A percentile compares a stretch with the other conserved stretches of the same genome.
These are phyloP conservation scores for Meriones psammophilus DNA, from an alignment of 2,797 vertebrate genomes.

Conservation along the genomic window DNA sequence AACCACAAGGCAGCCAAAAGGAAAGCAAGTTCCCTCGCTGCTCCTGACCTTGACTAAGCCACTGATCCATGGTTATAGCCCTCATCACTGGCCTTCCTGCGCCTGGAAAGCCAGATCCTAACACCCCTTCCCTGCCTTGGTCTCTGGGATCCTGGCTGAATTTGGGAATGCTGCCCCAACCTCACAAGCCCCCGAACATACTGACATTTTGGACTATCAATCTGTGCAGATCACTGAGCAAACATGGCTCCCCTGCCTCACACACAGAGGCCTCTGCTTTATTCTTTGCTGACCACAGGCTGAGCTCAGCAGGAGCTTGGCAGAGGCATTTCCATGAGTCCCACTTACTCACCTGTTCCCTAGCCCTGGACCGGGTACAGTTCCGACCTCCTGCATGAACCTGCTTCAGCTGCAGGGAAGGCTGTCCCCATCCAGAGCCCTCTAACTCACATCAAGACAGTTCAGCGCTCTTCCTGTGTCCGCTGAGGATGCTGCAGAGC, in stretches of 20 bases:
- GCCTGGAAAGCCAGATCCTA: background rate
- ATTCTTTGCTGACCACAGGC: background rate
- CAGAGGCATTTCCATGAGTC: rapidly evolving
- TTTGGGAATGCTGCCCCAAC: too few species aligned
- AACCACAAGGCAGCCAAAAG: background rate
- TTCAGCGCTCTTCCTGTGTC: background rate
- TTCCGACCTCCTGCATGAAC: background rate
- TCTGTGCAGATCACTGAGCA: too few species aligned
- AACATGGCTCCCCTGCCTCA: too few species aligned
- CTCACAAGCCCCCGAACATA: background rate
- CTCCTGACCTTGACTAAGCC: background rate
- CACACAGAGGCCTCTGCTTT: background rate
- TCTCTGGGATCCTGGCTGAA: background rate
- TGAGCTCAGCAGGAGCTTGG: background rate
- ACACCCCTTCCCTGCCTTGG: background rate
- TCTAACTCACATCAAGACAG: rapidly evolving
- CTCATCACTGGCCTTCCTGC: background rate
- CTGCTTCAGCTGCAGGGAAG: background rate
- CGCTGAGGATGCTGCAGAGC: background rate
- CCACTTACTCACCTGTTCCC: background rate
- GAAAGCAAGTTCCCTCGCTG: background rate
- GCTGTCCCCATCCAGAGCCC: background rate
- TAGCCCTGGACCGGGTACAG: background rate
- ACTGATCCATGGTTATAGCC: background rate
- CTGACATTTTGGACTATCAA: background rate